A percentile compares a stretch with the other conserved stretches of the same genome.
phyloP scores from a whole-genome alignment of 2,888 invertebrate species.

The Lissonota sp. region DNA sequence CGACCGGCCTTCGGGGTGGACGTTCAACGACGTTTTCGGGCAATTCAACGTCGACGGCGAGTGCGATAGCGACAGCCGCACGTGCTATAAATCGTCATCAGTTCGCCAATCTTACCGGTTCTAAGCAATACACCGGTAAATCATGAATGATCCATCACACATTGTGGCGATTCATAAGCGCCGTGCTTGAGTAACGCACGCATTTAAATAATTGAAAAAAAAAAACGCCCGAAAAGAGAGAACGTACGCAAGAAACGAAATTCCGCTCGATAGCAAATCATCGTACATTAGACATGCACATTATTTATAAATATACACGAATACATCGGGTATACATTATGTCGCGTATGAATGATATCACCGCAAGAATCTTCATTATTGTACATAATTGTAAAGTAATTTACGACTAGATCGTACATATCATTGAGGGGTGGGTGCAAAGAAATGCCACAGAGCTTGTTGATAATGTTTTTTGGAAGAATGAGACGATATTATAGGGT shows the following conservation, averaged over 20 bases:
- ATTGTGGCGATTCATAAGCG: slow-evolving; percentile 63
- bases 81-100: slow-evolving; percentile 90
- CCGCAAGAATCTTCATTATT: slow-evolving; percentile 60
- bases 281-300: background rate
- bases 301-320: background rate
- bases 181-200: slow-evolving; percentile 52
- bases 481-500: slow-evolving; percentile 24
- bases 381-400: slow-evolving; percentile 61
- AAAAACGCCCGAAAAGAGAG: slow-evolving; percentile 12
- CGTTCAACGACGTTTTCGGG: slow-evolving; percentile 84
- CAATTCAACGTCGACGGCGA: slow-evolving; percentile 83
- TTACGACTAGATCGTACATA: slow-evolving; percentile 58
- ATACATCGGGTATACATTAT: background rate
- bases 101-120: slow-evolving; percentile 86
- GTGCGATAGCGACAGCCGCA: slow-evolving; percentile 89
- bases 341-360: slow-evolving; percentile 11
- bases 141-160: slow-evolving; percentile 71
- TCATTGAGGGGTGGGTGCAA: slow-evolving; percentile 45
- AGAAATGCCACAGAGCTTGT: background rate
- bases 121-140: slow-evolving; percentile 83
- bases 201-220: slow-evolving; percentile 4
- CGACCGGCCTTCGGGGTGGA: slow-evolving; percentile 82
- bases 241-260: slow-evolving; percentile 23
- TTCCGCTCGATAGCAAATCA: slow-evolving; percentile 1
- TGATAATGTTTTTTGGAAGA: slow-evolving; percentile 4